phyloP scores from a whole-genome alignment of 2,113 vertebrate species.

The Aspidoscelis tigris region DNA sequence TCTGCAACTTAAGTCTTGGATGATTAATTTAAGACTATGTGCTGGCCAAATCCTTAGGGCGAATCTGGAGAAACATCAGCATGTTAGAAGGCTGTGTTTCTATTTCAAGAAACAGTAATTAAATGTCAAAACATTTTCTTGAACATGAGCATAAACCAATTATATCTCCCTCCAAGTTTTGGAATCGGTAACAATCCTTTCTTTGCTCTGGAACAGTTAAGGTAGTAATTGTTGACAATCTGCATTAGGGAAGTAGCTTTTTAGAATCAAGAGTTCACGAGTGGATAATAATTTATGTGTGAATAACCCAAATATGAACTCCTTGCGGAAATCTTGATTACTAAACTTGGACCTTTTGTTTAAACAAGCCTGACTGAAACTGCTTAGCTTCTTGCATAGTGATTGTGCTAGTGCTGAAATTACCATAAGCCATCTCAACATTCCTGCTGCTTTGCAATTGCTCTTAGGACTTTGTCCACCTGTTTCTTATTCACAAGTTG shows the following conservation, averaged over 20 bases:
- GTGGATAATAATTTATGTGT: slow-evolving; percentile 33
- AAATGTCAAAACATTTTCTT: neutral
- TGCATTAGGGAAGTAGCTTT: slow-evolving; percentile 25
- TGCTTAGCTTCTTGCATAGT: slow-evolving; percentile 39
- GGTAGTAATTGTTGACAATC: slow-evolving; percentile 18
- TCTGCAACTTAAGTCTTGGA: neutral
- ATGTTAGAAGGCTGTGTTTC: neutral
- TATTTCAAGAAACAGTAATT: neutral
- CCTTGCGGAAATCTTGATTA: slow-evolving; percentile 42
- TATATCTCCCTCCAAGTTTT: neutral
- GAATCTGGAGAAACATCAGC: neutral
- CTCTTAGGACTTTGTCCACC: slow-evolving; percentile 29
- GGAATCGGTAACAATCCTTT: neutral
- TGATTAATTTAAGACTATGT: neutral
- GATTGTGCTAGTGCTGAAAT: slow-evolving; percentile 29
- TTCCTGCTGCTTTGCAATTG: slow-evolving; percentile 37
- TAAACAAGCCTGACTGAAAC: slow-evolving; percentile 29
- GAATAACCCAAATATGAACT: slow-evolving; percentile 42
- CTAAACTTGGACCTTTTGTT: slow-evolving; percentile 29
- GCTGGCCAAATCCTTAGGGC: neutral
- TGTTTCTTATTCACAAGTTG: slow-evolving; percentile 52
- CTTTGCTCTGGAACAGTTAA: slow-evolving; percentile 18
- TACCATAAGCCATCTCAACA: neutral
- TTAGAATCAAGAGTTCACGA: slow-evolving; percentile 25
- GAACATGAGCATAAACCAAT: neutral